Conservation (phyloP, 2,888 invertebrate species). For the Nudaria mundana region DNA sequence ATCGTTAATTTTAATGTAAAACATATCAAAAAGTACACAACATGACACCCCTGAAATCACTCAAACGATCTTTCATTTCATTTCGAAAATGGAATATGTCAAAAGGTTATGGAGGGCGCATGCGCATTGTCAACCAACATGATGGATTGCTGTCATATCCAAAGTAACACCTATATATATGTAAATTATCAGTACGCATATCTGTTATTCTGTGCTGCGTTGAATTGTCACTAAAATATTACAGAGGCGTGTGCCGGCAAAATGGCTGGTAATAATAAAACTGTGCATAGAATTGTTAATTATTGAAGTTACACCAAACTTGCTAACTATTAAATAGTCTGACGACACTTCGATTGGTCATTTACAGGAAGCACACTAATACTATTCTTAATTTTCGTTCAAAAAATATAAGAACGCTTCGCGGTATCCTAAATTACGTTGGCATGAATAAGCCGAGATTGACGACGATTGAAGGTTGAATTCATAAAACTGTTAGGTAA, state of each 20-base stretch:
- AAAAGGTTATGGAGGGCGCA: slow-evolving; percentile 55
- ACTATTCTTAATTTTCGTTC: too few species aligned
- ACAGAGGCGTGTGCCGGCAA: slow-evolving; percentile 33
- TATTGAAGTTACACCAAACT: too few species aligned
- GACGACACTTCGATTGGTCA: too few species aligned
- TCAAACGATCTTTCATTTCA: slow-evolving; percentile 15
- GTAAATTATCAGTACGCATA: slow-evolving; percentile 55
- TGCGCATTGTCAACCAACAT: slow-evolving; percentile 59
- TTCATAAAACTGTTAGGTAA: too few species aligned
- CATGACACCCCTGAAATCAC: slow-evolving; percentile 18
- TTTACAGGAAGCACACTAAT: too few species aligned
- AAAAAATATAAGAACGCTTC: too few species aligned
- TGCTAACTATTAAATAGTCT: too few species aligned
- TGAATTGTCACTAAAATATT: slow-evolving; percentile 41
- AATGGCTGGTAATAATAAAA: slow-evolving; percentile 36
- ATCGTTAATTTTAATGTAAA: slow-evolving; percentile 2
- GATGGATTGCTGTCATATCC: slow-evolving; percentile 74
- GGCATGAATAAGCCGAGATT: too few species aligned
- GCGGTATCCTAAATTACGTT: too few species aligned
- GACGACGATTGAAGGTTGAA: too few species aligned
- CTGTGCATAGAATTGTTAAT: too few species aligned
- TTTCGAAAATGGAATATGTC: slow-evolving; percentile 28
- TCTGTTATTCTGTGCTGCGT: slow-evolving; percentile 28
- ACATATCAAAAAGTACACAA: slow-evolving; percentile 9
- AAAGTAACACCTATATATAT: slow-evolving; percentile 62